A percentile compares a stretch with the other conserved stretches of the same genome.
Evolutionary conservation across 2,888 invertebrate species (phyloP).

Genomic region (Rotaria sp.): DNA sequence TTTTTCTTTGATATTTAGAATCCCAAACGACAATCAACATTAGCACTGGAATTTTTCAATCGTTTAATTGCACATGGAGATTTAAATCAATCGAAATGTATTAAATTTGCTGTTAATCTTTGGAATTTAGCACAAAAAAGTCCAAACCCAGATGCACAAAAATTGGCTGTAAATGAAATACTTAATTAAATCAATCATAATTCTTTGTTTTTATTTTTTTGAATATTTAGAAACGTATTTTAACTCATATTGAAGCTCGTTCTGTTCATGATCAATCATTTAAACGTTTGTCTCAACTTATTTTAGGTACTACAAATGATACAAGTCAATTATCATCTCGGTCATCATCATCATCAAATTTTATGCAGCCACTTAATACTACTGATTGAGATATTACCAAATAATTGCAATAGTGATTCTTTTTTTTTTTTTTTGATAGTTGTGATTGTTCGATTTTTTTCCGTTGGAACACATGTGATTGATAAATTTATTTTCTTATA

Average conservation of each 20-base stretch:
- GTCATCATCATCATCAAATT: background rate
- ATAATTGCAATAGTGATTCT: background rate
- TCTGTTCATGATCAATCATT: background rate
- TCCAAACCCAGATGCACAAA: conserved; percentile 57
- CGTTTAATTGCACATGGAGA: conserved; percentile 54
- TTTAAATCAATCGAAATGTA: conserved; percentile 57
- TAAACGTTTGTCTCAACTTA: background rate
- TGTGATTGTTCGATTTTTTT: background rate
- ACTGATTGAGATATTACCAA: background rate
- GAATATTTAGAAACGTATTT: background rate
- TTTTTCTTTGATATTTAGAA: conserved; percentile 44
- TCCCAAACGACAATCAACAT: conserved; percentile 58
- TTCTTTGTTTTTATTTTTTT: background rate
- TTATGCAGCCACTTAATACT: background rate
- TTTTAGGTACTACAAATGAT: background rate
- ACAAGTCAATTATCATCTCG: background rate
- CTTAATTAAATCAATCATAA: background rate
- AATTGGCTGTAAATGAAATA: background rate
- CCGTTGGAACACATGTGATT: background rate
- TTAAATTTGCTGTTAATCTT: conserved; percentile 68
- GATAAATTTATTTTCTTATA: background rate
- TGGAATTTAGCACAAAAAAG: conserved; percentile 73
- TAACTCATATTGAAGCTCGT: background rate
- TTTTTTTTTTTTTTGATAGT: background rate
- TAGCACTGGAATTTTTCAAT: conserved; percentile 64